Evolutionary conservation across 2,797 vertebrate genomes (phyloP).

Genomic region (Cephalopachus bancanus): DNA sequence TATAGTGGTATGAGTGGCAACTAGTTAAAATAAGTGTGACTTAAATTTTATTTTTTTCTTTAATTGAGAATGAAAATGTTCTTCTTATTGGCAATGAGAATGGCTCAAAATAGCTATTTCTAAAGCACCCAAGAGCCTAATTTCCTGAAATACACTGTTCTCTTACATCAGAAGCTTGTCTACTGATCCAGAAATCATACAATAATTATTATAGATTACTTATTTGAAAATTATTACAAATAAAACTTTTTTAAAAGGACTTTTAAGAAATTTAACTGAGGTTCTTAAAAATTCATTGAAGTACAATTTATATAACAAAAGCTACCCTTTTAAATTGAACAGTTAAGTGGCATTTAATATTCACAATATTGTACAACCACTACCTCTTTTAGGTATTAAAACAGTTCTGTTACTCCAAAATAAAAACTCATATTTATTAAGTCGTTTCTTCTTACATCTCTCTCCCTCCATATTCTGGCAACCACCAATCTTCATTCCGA

Average conservation of each 20-base stretch:
- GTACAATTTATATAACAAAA: constrained; percentile 15
- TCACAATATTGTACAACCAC: neutral
- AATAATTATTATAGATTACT: neutral
- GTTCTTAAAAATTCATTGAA: neutral
- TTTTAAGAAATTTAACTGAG: neutral
- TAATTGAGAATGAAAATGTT: constrained; percentile 24
- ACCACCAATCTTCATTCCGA: neutral
- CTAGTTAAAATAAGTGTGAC: constrained; percentile 21
- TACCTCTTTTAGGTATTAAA: neutral
- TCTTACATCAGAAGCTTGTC: neutral
- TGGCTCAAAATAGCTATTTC: constrained; percentile 42
- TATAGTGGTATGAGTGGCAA: neutral
- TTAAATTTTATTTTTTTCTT: constrained; percentile 20
- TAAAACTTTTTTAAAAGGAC: neutral
- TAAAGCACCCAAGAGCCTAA: neutral
- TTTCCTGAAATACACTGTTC: neutral
- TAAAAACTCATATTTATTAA: neutral
- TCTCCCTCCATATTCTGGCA: neutral
- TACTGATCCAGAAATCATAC: constrained; percentile 1
- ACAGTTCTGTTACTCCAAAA: neutral
- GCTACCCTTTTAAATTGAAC: neutral
- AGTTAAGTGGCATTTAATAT: neutral
- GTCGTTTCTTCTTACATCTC: neutral
- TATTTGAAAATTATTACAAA: constrained; percentile 12
- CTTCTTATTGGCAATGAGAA: neutral